These are phyloP conservation scores for Lordiphosa mommai DNA, from an alignment of 1,140 invertebrate genomes.

Conservation along the genomic window DNA sequence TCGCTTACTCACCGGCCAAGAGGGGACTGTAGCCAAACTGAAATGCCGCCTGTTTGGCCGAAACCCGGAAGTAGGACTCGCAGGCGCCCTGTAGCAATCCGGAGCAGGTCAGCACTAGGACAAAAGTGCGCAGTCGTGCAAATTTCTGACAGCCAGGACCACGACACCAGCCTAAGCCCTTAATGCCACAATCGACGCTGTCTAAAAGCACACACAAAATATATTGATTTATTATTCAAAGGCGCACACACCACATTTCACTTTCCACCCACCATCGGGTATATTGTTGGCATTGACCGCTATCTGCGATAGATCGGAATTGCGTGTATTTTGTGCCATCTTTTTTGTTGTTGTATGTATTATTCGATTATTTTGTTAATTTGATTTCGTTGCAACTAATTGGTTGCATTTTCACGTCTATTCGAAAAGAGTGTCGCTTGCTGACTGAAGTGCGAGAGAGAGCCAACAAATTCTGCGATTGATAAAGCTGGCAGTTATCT, in stretches of 20 bases:
- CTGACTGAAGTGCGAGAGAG: slow-evolving; percentile 30
- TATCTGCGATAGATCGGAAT: slow-evolving; percentile 68
- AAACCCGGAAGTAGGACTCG: slow-evolving; percentile 82
- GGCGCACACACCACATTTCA: background rate
- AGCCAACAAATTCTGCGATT: slow-evolving; percentile 1
- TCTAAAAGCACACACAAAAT: slow-evolving; percentile 48
- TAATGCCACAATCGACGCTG: slow-evolving; percentile 84
- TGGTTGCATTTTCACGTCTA: slow-evolving; percentile 53
- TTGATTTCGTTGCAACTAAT: slow-evolving; percentile 15
- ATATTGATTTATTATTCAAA: background rate
- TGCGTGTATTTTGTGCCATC: slow-evolving; percentile 57
- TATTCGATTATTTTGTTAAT: slow-evolving; percentile 22
- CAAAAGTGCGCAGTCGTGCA: slow-evolving; percentile 81
- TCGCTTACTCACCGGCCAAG: slow-evolving; percentile 80
- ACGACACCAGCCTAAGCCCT: slow-evolving; percentile 81
- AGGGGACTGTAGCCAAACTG: slow-evolving; percentile 80
- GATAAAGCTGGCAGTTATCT: slow-evolving; percentile 51
- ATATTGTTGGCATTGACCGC: slow-evolving; percentile 72
- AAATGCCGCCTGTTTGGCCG: slow-evolving; percentile 81
- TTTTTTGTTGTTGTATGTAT: slow-evolving; percentile 27
- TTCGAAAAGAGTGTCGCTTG: slow-evolving; percentile 40
- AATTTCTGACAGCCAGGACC: slow-evolving; percentile 82
- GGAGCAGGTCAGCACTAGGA: slow-evolving; percentile 80
- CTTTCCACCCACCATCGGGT: slow-evolving; percentile 54
- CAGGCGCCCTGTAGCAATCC: slow-evolving; percentile 81